phyloP scores from a whole-genome alignment of 2,113 vertebrate species.

The Peromyscus leucopus region DNA sequence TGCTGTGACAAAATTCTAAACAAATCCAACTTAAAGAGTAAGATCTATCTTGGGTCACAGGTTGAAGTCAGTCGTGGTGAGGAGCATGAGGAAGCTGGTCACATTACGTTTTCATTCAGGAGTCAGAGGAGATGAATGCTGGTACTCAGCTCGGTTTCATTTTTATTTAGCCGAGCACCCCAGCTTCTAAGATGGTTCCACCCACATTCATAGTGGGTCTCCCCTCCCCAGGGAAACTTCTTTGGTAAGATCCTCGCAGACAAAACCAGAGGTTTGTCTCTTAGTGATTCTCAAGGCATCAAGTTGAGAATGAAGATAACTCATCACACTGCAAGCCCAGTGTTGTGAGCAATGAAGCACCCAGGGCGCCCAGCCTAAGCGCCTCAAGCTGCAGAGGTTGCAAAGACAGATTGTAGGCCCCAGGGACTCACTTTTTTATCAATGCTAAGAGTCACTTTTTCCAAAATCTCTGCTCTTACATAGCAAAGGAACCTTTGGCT shows the following conservation, averaged over 20 bases:
- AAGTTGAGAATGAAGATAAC: not conserved
- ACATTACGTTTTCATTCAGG: not conserved
- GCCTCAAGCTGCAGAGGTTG: not conserved
- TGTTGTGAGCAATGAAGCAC: not conserved
- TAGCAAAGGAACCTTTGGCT: not conserved
- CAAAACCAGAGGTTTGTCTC: not conserved
- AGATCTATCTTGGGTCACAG: not conserved
- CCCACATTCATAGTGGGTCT: not conserved
- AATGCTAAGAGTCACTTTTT: not conserved
- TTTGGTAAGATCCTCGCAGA: not conserved
- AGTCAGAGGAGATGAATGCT: not conserved
- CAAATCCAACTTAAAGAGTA: not conserved
- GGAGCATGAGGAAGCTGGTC: not conserved
- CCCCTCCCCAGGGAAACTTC: not conserved
- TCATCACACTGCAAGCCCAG: not conserved
- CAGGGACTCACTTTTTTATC: not conserved
- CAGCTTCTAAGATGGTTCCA: not conserved
- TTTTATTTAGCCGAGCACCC: not conserved
- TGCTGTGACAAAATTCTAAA: not conserved
- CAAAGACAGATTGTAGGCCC: not conserved
- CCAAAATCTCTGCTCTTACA: not conserved
- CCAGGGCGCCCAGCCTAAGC: no score
- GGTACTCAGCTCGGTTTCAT: not conserved
- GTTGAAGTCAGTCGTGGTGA: not conserved
- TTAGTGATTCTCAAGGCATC: not conserved